Base-by-base conservation (phyloP, 92 coral and sea anemone genomes). In the Siderastrea radians region DNA sequence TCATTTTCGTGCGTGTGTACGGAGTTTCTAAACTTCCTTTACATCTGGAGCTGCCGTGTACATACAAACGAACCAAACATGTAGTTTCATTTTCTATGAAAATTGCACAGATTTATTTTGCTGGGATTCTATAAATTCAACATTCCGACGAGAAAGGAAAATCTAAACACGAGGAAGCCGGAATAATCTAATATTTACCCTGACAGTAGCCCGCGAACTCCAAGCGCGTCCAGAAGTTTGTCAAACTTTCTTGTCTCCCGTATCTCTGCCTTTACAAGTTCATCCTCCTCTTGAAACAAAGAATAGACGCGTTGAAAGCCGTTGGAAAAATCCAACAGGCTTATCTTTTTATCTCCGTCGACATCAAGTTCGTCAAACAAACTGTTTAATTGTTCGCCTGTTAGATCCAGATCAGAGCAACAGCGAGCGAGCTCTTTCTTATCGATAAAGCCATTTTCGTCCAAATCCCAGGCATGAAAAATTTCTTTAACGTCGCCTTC, bases 271-370 rank as follows among this genome's bases (percentile, higher is more conserved):
- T 72, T 63, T 7, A 87, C 62, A 57, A 82, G 85, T 60, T 83
- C 94, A 10, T 91, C 84, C 17, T 83, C 95, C 64, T 78, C 90
- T 52, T 89, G 90, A 72, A 96, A 92, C 38, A 91, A 70, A 15
- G 86, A 68, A 44, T 96, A 94, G 6, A 98, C 98, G 50, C 94
- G 92, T 61, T 92, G 91, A 71, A 95, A 95, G n/a, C 96, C 89
- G 15, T 85, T 75, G 2, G 93, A 79, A 78, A 98, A 98, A 72
- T 98, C 99, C n/a, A 63, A 77, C 49, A 95, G 64, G 62, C 97
- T 98, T 13, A 98, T 98, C 76, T 85, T 68, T 5, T 98, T 96
- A 70, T 98, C 99, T 61, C 86, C 82, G 77, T 98, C 99, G n/a
- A 74, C 88, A 86, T 98, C 99, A 57, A 98, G 93, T 68, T 98